These are phyloP conservation scores for Eumerus sabulonum DNA, from an alignment of 2,888 invertebrate genomes.

Conservation along the genomic window DNA sequence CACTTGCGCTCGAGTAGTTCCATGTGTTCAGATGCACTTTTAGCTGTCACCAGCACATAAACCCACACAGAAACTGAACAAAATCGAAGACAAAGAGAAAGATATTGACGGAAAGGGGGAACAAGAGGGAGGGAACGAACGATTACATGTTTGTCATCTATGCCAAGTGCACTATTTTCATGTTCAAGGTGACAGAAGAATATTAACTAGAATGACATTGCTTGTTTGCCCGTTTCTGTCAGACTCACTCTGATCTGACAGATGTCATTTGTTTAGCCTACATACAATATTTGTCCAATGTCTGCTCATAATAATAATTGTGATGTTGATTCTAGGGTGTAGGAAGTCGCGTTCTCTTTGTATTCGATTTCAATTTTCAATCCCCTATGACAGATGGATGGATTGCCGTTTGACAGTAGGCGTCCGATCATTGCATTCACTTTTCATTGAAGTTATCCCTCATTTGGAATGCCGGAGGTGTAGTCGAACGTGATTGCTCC, in stretches of 20 bases:
- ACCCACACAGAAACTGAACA: slow-evolving; percentile 12
- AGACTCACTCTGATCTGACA: slow-evolving; percentile 31
- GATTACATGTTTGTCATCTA: slow-evolving; percentile 53
- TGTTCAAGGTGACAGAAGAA: slow-evolving; percentile 67
- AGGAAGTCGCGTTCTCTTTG: slow-evolving; percentile 15
- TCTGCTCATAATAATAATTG: slow-evolving; percentile 6
- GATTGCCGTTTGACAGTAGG: slow-evolving; percentile 36
- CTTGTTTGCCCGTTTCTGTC: slow-evolving; percentile 52
- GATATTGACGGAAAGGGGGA: neutral
- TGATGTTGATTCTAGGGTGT: slow-evolving; percentile 21
- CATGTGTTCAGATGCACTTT: slow-evolving; percentile 40
- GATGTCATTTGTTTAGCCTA: slow-evolving; percentile 1
- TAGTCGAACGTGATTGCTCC: slow-evolving; percentile 11
- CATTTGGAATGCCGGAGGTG: slow-evolving; percentile 39
- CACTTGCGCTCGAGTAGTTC: neutral
- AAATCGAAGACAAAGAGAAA: slow-evolving; percentile 16
- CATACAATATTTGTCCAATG: slow-evolving; percentile 3
- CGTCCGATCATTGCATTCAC: slow-evolving; percentile 4
- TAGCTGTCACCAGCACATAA: slow-evolving; percentile 32
- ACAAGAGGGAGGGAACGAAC: neutral
- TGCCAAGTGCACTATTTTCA: slow-evolving; percentile 68
- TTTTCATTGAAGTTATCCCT: neutral
- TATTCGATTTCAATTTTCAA: neutral
- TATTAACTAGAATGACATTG: slow-evolving; percentile 44
- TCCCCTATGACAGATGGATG: slow-evolving; percentile 30